These are phyloP conservation scores for Biston betularia DNA, from an alignment of 2,888 invertebrate genomes.

Conservation along the genomic window DNA sequence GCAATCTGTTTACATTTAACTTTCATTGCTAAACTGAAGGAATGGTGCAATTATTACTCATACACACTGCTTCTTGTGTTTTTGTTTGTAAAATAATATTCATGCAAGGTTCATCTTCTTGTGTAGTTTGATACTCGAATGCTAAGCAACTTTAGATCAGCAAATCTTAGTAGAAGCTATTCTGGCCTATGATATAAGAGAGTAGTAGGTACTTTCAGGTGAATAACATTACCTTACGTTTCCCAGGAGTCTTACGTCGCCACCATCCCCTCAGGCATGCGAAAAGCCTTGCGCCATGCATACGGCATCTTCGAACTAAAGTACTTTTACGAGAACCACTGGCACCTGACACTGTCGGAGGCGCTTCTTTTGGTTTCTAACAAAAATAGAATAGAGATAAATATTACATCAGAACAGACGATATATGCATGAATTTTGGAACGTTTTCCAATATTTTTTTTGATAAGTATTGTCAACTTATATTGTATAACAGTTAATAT, in stretches of 20 bases:
- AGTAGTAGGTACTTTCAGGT: background rate
- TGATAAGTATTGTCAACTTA: too few relatives aligned
- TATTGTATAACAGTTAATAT: too few relatives aligned
- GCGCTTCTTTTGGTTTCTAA: conserved; percentile 52
- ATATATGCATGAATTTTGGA: too few relatives aligned
- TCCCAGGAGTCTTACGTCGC: conserved; percentile 64
- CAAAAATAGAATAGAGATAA: background rate
- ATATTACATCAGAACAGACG: too few relatives aligned
- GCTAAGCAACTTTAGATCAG: too few relatives aligned
- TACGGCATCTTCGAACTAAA: conserved; percentile 68
- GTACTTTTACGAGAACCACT: conserved; percentile 64
- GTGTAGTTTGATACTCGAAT: too few relatives aligned
- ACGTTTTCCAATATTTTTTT: too few relatives aligned
- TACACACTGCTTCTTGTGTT: conserved; percentile 4
- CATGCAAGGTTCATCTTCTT: background rate
- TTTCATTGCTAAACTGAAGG: conserved; percentile 8
- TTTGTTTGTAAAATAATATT: conserved; percentile 14
- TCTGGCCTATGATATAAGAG: background rate
- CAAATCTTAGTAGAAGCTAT: too few relatives aligned
- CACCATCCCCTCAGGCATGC: conserved; percentile 77
- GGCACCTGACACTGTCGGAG: conserved; percentile 56
- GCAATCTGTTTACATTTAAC: conserved; percentile 19
- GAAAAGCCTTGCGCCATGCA: conserved; percentile 69
- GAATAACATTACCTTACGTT: conserved; percentile 60
- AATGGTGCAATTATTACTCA: conserved; percentile 14